These are phyloP conservation scores for Andricus quercusramuli DNA, from an alignment of 2,888 invertebrate genomes.

Conservation along the genomic window DNA sequence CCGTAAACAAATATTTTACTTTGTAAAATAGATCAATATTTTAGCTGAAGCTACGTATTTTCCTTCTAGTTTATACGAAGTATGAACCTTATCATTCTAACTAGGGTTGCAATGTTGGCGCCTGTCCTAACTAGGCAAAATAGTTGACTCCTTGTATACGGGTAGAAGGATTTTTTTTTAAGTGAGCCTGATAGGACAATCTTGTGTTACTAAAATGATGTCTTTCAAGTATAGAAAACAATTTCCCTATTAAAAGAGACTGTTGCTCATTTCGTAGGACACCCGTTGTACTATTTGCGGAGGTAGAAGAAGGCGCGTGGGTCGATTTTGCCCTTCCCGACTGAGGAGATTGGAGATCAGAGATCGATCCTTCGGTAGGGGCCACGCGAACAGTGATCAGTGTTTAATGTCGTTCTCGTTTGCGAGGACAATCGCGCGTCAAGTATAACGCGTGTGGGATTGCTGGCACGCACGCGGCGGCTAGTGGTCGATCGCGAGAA, in stretches of 20 bases:
- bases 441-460: conserved; percentile 51
- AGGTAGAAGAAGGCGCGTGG: conserved; percentile 56
- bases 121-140: no score
- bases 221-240: not conserved
- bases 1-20: no score
- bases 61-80: no score
- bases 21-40: no score
- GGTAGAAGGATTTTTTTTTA: no score
- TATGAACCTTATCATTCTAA: no score
- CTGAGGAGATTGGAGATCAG: conserved; percentile 10
- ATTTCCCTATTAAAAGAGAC: not conserved
- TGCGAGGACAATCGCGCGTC: conserved; percentile 55
- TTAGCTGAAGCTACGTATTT: no score
- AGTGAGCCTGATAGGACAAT: not conserved
- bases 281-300: conserved; percentile 52
- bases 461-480: conserved; percentile 12
- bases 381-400: conserved; percentile 58
- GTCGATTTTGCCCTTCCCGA: conserved; percentile 35
- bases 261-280: conserved; percentile 7
- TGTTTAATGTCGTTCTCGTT: conserved; percentile 56
- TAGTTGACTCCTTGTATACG: no score
- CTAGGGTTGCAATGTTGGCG: no score
- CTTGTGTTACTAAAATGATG: not conserved
- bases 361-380: conserved; percentile 14
- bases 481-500: conserved; percentile 42